Evolutionary conservation across 2,797 vertebrate species (phyloP).

Genomic region (Odontamblyopus rebecca): DNA sequence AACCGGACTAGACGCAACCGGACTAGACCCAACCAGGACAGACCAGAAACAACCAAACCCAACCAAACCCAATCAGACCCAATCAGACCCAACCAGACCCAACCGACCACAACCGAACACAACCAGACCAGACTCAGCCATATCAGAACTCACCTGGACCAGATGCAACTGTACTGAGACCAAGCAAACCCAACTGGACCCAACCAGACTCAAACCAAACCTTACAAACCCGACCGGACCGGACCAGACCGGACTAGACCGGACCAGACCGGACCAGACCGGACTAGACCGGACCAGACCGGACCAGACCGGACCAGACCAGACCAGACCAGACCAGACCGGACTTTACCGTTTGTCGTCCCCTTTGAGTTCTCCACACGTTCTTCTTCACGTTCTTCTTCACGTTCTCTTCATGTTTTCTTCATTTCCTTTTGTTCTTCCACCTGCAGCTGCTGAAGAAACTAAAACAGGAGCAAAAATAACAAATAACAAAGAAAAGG

Average conservation of each 20-base stretch:
- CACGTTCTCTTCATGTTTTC: constrained; percentile 27
- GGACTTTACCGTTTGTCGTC: neutral
- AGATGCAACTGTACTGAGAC: no score
- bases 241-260: neutral
- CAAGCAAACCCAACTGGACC: no score
- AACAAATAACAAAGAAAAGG: neutral
- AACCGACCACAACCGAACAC: no score
- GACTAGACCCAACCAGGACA: no score
- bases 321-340: neutral
- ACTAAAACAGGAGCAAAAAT: neutral
- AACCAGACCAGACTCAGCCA: no score
- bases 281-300: neutral
- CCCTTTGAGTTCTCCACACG: neutral
- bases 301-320: neutral
- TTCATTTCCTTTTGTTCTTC: constrained; percentile 19
- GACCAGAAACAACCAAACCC: no score
- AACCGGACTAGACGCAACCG: no score
- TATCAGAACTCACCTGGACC: no score
- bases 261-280: neutral
- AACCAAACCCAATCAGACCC: no score
- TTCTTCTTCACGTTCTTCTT: constrained; percentile 41
- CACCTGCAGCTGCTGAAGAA: neutral
- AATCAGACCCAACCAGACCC: no score
- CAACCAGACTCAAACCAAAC: no score
- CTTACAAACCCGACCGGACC: neutral